phyloP scores from a whole-genome alignment of 2,888 invertebrate genomes.

The Acronicta leporina region DNA sequence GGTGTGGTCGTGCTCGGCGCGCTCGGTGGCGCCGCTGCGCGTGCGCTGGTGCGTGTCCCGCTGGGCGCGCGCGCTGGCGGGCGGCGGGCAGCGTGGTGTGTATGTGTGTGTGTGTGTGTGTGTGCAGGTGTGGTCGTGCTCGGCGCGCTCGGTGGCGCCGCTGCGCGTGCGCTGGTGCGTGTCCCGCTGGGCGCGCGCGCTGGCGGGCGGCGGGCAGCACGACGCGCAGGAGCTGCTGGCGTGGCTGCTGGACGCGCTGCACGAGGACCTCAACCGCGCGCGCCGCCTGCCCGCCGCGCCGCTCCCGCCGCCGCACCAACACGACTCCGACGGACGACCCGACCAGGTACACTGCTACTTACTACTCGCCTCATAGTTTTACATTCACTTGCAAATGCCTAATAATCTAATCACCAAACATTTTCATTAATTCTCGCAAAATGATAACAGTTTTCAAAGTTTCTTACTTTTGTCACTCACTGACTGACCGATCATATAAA shows the following conservation, averaged over 20 bases:
- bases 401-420: too few species aligned
- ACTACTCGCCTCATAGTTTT: too few species aligned
- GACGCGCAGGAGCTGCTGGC: slow-evolving; percentile 98
- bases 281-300: slow-evolving; percentile 75
- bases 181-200: slow-evolving; percentile 95
- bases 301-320: slow-evolving; percentile 60
- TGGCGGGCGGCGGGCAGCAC: slow-evolving; percentile 97
- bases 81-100: too few species aligned
- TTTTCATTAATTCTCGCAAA: too few species aligned
- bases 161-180: slow-evolving; percentile 95
- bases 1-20: too few species aligned
- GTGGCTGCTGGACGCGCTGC: slow-evolving; percentile 96
- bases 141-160: slow-evolving; percentile 95
- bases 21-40: too few species aligned
- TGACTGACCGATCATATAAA: too few species aligned
- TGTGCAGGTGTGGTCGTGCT: slow-evolving; percentile 93
- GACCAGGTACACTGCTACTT: slow-evolving; percentile 87
- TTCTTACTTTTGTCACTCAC: too few species aligned
- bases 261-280: slow-evolving; percentile 96
- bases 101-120: not conserved
- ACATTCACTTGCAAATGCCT: too few species aligned
- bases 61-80: too few species aligned
- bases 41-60: too few species aligned
- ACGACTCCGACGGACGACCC: slow-evolving; percentile 74
- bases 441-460: too few species aligned